Conservation (phyloP, 2,113 vertebrate species). For the Plecturocebus donacophilus region DNA sequence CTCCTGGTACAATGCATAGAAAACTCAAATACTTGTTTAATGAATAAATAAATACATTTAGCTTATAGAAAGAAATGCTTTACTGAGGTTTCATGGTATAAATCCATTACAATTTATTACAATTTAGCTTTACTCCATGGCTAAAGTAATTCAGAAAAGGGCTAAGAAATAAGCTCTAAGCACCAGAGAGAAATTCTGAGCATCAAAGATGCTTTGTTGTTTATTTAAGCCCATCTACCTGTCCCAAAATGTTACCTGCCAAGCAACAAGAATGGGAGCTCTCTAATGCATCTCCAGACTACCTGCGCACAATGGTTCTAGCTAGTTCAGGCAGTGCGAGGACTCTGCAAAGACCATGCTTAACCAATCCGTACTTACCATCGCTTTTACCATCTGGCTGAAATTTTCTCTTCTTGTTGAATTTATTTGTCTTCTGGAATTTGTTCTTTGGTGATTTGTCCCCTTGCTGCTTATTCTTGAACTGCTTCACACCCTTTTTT, state of each 20-base stretch:
- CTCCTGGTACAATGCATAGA: neutral
- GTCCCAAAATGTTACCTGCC: neutral
- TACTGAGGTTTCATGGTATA: neutral
- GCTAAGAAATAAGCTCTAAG: neutral
- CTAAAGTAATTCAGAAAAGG: neutral
- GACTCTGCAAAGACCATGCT: neutral
- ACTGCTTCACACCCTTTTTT: conserved; percentile 80
- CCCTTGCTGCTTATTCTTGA: conserved; percentile 82
- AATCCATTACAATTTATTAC: neutral
- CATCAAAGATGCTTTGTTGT: neutral
- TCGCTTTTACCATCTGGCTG: conserved; percentile 66
- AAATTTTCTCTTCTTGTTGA: conserved; percentile 80
- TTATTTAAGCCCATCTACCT: neutral
- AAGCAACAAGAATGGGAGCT: neutral
- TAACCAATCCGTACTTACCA: conserved; percentile 73
- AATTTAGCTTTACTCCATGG: neutral
- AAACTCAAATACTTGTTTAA: neutral
- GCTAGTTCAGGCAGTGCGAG: fast-evolving
- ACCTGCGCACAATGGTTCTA: no score
- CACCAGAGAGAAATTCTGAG: neutral
- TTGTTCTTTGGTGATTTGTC: conserved; percentile 79
- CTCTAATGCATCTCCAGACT: neutral
- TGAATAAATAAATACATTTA: neutral
- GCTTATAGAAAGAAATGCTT: neutral
- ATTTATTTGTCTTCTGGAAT: conserved; percentile 67